Evolutionary conservation across 2,888 invertebrate genomes (phyloP).

Genomic region (Lithophane leautieri): DNA sequence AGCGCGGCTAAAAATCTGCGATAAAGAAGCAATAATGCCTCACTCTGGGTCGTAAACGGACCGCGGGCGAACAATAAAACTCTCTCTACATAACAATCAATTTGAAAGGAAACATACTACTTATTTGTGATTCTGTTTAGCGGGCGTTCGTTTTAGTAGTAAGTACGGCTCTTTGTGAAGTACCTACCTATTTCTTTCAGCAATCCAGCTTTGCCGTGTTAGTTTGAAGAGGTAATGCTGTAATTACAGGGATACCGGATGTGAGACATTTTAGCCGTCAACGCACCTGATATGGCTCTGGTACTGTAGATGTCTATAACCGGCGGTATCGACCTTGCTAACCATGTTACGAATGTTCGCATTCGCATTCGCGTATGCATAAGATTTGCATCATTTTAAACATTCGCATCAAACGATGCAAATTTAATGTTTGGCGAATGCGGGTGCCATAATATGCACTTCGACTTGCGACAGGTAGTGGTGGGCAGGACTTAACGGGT

Average conservation of each 20-base stretch:
- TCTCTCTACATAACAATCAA: constrained; percentile 68
- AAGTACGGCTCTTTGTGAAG: background rate
- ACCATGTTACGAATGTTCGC: background rate
- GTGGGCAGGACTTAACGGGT: too few species aligned
- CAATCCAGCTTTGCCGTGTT: too few species aligned
- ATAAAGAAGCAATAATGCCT: constrained; percentile 25
- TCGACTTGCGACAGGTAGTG: too few species aligned
- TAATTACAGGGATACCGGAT: too few species aligned
- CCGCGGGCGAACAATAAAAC: constrained; percentile 58
- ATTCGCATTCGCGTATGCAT: background rate
- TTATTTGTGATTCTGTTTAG: constrained; percentile 42
- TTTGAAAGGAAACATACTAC: constrained; percentile 51
- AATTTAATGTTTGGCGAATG: too few species aligned
- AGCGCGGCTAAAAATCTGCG: background rate
- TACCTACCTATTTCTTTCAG: too few species aligned
- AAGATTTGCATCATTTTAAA: too few species aligned
- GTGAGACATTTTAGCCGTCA: background rate
- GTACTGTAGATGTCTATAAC: background rate
- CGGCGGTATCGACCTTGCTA: background rate
- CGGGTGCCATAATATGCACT: too few species aligned
- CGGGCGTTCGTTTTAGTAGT: constrained; percentile 15
- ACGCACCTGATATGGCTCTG: too few species aligned
- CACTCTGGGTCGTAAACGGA: constrained; percentile 14
- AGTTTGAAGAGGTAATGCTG: too few species aligned
- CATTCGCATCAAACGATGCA: too few species aligned